Evolutionary conservation across 2,888 invertebrate genomes (phyloP).

Genomic region (Drosophila nr. perissopoda): DNA sequence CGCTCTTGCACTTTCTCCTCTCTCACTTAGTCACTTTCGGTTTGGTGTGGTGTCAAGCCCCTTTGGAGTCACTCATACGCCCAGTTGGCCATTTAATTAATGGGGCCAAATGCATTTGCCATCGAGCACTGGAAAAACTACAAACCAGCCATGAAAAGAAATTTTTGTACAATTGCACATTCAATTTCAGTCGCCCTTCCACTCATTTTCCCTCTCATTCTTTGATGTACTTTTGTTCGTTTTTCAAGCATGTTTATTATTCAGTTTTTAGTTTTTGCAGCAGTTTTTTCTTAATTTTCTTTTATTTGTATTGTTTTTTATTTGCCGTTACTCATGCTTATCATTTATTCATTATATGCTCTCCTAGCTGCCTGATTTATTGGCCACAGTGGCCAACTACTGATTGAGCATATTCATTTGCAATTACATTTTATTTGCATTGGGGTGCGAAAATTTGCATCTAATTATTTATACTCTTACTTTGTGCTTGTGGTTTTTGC

Average conservation of each 20-base stretch:
- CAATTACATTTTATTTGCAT: slow-evolving; percentile 55
- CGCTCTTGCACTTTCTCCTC: not conserved
- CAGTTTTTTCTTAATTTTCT: slow-evolving; percentile 20
- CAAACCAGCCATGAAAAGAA: slow-evolving; percentile 30
- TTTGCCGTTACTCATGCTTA: slow-evolving; percentile 52
- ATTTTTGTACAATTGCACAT: slow-evolving; percentile 49
- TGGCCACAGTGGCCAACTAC: slow-evolving; percentile 8
- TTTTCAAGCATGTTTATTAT: slow-evolving; percentile 41
- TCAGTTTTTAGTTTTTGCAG: slow-evolving; percentile 16
- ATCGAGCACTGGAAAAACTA: slow-evolving; percentile 11
- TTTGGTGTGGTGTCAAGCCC: slow-evolving; percentile 19
- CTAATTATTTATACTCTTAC: slow-evolving; percentile 50
- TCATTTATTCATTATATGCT: slow-evolving; percentile 66
- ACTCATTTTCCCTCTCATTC: not conserved
- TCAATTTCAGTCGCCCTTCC: slow-evolving; percentile 40
- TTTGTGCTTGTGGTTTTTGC: slow-evolving; percentile 23
- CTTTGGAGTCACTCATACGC: slow-evolving; percentile 51
- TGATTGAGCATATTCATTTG: slow-evolving; percentile 31
- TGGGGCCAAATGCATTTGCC: slow-evolving; percentile 54
- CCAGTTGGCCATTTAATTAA: slow-evolving; percentile 72
- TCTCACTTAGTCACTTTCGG: slow-evolving; percentile 1
- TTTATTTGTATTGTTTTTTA: slow-evolving; percentile 12
- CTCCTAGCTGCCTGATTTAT: slow-evolving; percentile 64
- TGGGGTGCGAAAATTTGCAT: slow-evolving; percentile 63
- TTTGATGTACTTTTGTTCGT: slow-evolving; percentile 15